Base-by-base conservation (phyloP, 2,113 vertebrate species). In the Gymnorhina tibicen region DNA sequence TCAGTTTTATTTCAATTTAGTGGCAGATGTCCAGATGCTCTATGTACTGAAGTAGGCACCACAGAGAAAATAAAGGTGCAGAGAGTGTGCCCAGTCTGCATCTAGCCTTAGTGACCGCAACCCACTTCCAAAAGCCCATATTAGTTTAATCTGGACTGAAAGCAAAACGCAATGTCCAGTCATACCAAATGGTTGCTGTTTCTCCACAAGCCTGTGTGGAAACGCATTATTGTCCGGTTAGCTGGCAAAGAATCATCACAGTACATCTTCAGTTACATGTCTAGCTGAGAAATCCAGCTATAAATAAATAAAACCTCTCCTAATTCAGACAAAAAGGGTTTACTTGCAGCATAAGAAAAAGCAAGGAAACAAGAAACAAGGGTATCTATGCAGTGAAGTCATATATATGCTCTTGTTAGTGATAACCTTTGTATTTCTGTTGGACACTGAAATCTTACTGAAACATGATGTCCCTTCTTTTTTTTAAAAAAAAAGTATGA, bases 401-500 rank as follows among this genome's bases (percentile, higher is more conserved):
- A 52, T 50, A 42, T 42, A 30, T n/a, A 32, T 24, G 16, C 5
- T 42, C 11, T 35, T 79, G 14, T 72, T 33, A 30, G 3, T 41
- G 11, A 44, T 30, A 76, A 47, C 2, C 3, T 90, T 30, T 33
- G 8, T 20, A 30, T 19, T 68, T 60, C 56, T 49, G 19, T 16
- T 41, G 37, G 37, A 53, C n/a, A 32, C 3, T 18, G 20, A 74
- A 86, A 53, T 66, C 22, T 56, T 52, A 73, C 1, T 2, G 5
- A 14, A 72, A 46, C 1, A 22, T 42, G 3, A 50, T n/a, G 5
- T 52, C 6, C 3, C 11, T 35, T 49, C 6, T 47, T 59, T 12
- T 7, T 28, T n/a, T 30, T 3, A 20, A 16, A 33, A 44, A 17
- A 70, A 0, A n/a, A 52, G 2, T 4, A 5, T n/a, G 5, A 18